These are phyloP conservation scores for Catharus minimus DNA, from an alignment of 2,113 vertebrate genomes.

Conservation along the genomic window DNA sequence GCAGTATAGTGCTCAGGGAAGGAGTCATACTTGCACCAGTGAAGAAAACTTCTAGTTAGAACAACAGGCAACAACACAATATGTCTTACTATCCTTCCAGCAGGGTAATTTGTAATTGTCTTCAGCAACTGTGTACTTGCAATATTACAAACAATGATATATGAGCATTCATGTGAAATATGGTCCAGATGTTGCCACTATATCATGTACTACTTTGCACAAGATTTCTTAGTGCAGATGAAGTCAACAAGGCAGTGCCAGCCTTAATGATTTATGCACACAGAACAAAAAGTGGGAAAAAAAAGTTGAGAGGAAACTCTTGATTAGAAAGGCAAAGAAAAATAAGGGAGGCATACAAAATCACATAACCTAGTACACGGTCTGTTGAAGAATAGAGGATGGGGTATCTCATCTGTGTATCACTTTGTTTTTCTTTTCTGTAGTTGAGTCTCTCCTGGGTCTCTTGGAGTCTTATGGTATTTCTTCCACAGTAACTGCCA, in stretches of 20 bases:
- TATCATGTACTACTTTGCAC: neutral
- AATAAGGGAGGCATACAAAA: neutral
- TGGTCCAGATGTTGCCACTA: constrained; percentile 2
- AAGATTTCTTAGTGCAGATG: neutral
- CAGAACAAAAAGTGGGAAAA: neutral
- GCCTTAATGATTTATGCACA: neutral
- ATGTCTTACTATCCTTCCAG: constrained; percentile 2
- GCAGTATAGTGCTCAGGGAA: neutral
- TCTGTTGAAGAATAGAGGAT: neutral
- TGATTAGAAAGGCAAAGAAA: neutral
- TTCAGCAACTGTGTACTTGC: neutral
- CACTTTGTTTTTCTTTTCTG: neutral
- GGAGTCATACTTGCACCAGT: neutral
- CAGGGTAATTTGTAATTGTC: constrained; percentile 15
- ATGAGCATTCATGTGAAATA: constrained; percentile 10
- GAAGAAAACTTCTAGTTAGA: neutral
- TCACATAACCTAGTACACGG: neutral
- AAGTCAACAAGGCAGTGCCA: neutral
- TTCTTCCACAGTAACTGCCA: constrained; percentile 3
- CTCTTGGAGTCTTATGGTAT: neutral
- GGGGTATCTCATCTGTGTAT: neutral
- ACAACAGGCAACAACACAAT: neutral
- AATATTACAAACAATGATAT: neutral
- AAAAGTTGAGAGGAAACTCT: neutral
- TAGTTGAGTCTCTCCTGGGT: neutral